phyloP scores from a whole-genome alignment of 1,140 invertebrate genomes.

The Cherax destructor region DNA sequence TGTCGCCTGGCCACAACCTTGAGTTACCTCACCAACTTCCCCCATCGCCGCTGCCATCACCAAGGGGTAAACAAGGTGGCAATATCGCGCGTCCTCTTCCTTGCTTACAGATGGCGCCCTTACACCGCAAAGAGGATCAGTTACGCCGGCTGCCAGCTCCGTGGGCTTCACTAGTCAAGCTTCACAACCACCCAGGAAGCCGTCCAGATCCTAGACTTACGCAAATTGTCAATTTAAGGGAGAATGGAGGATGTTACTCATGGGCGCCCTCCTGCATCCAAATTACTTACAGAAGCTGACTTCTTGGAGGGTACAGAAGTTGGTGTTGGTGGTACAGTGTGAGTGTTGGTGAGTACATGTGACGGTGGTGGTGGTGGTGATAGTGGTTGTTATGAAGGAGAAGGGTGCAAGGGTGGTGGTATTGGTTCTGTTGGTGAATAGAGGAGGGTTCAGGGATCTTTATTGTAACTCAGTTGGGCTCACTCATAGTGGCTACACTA shows the following conservation, averaged over 20 bases:
- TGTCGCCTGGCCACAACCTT: not conserved
- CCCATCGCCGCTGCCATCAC: constrained; percentile 9
- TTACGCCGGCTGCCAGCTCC: not conserved
- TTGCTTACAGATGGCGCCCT: constrained; percentile 41
- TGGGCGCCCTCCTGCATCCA: constrained; percentile 17
- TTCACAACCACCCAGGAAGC: constrained; percentile 26
- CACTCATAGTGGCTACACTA: too few species aligned
- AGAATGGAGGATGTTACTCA: constrained; percentile 49
- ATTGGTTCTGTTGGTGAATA: too few species aligned
- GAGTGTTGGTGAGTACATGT: not conserved
- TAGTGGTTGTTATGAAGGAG: constrained; percentile 2
- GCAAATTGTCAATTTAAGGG: constrained; percentile 62
- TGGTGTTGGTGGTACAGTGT: not conserved
- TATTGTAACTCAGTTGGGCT: too few species aligned
- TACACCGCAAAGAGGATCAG: constrained; percentile 5
- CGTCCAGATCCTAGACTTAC: constrained; percentile 48
- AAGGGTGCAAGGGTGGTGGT: too few species aligned
- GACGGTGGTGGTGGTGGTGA: not conserved
- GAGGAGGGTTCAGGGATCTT: not conserved
- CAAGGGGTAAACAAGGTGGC: constrained; percentile 28
- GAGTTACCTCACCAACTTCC: constrained; percentile 11
- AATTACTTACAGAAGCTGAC: constrained; percentile 8
- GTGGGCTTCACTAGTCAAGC: constrained; percentile 23
- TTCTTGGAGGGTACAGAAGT: not conserved
- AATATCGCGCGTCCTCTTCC: constrained; percentile 26